A percentile compares a stretch with the other conserved stretches of the same genome.
Conservation (phyloP, 2,113 vertebrate genomes). For the Corydoras sp. region DNA sequence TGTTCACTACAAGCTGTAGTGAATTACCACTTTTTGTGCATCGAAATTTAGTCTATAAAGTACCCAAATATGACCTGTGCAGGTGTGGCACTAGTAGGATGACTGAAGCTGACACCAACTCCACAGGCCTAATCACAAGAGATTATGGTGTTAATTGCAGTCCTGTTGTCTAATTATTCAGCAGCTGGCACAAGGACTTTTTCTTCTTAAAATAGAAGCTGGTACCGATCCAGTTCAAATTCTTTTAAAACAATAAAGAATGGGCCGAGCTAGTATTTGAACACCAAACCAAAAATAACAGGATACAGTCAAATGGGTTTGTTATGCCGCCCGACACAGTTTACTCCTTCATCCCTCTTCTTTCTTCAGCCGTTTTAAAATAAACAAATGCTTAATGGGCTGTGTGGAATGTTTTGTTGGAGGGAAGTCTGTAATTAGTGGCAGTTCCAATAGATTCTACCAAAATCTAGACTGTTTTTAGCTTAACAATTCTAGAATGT, state of each 20-base stretch:
- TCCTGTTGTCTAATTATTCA: conserved; percentile 59
- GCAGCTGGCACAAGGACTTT: conserved; percentile 36
- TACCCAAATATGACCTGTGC: conserved; percentile 22
- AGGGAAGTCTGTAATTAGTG: conserved; percentile 55
- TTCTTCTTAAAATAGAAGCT: conserved; percentile 6
- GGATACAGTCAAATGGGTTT: conserved; percentile 35
- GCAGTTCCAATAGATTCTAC: conserved; percentile 36
- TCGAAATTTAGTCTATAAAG: background rate
- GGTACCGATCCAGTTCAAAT: background rate
- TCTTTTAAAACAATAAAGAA: too few relatives aligned
- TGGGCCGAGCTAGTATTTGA: conserved; percentile 18
- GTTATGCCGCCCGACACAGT: conserved; percentile 26
- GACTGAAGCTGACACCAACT: conserved; percentile 36
- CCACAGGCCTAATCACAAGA: conserved; percentile 52
- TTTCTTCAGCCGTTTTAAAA: conserved; percentile 15
- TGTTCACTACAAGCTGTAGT: too few relatives aligned
- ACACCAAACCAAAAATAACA: conserved; percentile 46
- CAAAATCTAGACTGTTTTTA: conserved; percentile 43
- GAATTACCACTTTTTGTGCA: background rate
- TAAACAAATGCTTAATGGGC: conserved; percentile 25
- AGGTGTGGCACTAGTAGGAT: conserved; percentile 45
- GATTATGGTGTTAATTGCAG: conserved; percentile 62
- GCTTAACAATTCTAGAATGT: conserved; percentile 23
- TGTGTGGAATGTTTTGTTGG: conserved; percentile 34
- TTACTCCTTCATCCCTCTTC: conserved; percentile 1